Evolutionary conservation across 1,140 invertebrate genomes (phyloP).

Genomic region (Hyles vespertilio): DNA sequence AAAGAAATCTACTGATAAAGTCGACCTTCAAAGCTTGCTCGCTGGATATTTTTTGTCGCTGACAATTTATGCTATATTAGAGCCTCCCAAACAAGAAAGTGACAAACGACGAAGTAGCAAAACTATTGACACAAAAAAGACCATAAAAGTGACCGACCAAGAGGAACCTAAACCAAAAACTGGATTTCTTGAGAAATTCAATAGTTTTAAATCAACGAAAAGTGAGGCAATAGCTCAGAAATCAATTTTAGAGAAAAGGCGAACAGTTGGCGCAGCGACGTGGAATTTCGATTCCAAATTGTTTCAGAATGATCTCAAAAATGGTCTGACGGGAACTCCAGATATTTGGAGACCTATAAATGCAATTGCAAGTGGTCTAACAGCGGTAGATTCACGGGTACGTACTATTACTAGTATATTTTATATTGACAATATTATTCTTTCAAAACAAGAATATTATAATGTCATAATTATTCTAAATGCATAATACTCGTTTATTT

Average conservation of each 20-base stretch:
- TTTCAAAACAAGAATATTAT: too few relatives aligned
- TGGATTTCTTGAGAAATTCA: slow-evolving; percentile 56
- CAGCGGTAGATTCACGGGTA: slow-evolving; percentile 78
- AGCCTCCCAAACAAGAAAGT: slow-evolving; percentile 69
- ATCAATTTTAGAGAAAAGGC: slow-evolving; percentile 78
- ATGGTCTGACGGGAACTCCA: slow-evolving; percentile 80
- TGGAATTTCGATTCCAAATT: slow-evolving; percentile 83
- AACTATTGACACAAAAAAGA: slow-evolving; percentile 65
- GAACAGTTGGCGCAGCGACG: slow-evolving; percentile 82
- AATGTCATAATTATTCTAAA: too few relatives aligned
- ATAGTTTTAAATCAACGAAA: slow-evolving; percentile 64
- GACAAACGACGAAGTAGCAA: slow-evolving; percentile 55
- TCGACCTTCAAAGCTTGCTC: slow-evolving; percentile 72
- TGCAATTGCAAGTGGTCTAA: slow-evolving; percentile 81
- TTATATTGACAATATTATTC: too few relatives aligned
- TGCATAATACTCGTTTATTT: too few relatives aligned
- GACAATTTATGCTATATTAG: slow-evolving; percentile 84
- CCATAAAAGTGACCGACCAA: slow-evolving; percentile 62
- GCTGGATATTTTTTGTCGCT: slow-evolving; percentile 84
- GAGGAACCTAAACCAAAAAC: slow-evolving; percentile 54
- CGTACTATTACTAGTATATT: slow-evolving; percentile 25
- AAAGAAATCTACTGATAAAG: slow-evolving; percentile 48
- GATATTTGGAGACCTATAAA: slow-evolving; percentile 85
- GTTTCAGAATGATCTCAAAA: slow-evolving; percentile 80
- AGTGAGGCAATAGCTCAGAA: slow-evolving; percentile 53